These are phyloP conservation scores for Formicarius rufipectus DNA, from an alignment of 2,113 vertebrate genomes.

Conservation along the genomic window DNA sequence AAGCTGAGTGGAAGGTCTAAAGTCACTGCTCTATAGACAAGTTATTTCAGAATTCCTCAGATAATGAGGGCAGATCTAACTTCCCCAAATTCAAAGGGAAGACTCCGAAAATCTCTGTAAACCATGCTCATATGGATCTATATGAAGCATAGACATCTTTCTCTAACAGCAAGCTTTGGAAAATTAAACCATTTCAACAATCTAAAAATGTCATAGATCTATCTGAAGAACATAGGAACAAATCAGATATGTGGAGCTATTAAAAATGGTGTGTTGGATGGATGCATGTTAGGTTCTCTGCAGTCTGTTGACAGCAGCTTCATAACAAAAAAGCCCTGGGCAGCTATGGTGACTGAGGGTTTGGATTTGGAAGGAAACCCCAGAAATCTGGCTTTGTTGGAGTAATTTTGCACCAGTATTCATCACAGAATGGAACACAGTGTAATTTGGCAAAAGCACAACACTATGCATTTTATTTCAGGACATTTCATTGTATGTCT, in stretches of 20 bases:
- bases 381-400: neutral
- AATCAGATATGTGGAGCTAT: neutral
- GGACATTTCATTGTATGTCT: neutral
- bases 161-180: neutral
- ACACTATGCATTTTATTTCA: neutral
- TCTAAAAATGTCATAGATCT: neutral
- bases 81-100: neutral
- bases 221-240: rapidly evolving
- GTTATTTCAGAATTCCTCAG: rapidly evolving
- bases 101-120: neutral
- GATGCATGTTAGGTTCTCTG: neutral
- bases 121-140: neutral
- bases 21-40: neutral
- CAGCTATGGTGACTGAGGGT: neutral
- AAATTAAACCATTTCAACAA: neutral
- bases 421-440: neutral
- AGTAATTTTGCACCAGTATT: neutral
- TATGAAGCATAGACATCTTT: neutral
- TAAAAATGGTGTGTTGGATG: neutral
- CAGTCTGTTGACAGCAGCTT: neutral
- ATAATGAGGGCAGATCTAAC: neutral
- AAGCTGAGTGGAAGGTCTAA: neutral
- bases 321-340: neutral
- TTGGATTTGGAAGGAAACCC: neutral
- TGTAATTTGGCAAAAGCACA: neutral